A percentile compares a stretch with the other conserved stretches of the same genome.
Evolutionary conservation across 2,888 invertebrate genomes (phyloP).

Genomic region (Carabus problematicus): DNA sequence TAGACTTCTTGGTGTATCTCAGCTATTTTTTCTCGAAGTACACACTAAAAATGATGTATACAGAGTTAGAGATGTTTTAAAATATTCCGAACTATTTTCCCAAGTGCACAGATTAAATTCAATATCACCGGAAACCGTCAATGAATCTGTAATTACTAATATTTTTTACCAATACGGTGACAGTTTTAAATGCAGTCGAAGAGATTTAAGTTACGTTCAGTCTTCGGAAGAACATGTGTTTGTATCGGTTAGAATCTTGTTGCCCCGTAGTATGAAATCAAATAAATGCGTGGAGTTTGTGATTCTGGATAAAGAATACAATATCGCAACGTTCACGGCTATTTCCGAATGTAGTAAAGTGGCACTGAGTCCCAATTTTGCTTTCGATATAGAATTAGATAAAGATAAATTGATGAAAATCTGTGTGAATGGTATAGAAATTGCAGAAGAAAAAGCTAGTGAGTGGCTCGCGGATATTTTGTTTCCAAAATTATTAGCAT

Average conservation of each 20-base stretch:
- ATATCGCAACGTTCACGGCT: conserved; percentile 61
- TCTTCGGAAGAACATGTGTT: conserved; percentile 50
- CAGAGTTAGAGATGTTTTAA: conserved; percentile 51
- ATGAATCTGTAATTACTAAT: conserved; percentile 50
- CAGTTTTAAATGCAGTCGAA: conserved; percentile 47
- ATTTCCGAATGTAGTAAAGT: conserved; percentile 57
- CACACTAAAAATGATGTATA: conserved; percentile 47
- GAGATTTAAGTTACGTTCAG: conserved; percentile 47
- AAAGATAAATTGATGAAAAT: conserved; percentile 55
- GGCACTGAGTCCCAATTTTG: conserved; percentile 61
- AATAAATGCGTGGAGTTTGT: conserved; percentile 54
- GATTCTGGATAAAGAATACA: conserved; percentile 56
- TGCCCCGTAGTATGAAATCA: conserved; percentile 55
- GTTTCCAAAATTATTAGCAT: conserved; percentile 68
- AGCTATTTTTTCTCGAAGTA: conserved; percentile 52
- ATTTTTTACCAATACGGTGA: conserved; percentile 53
- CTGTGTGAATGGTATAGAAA: conserved; percentile 55
- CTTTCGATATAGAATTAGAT: conserved; percentile 58
- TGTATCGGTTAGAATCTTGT: conserved; percentile 58
- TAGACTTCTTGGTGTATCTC: conserved; percentile 67
- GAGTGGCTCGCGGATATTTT: conserved; percentile 66
- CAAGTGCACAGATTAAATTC: conserved; percentile 53
- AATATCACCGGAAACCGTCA: conserved; percentile 50
- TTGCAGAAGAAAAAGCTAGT: conserved; percentile 57
- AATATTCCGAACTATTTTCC: conserved; percentile 52